Evolutionary conservation across 2,888 invertebrate genomes (phyloP), one percentile per base, ranked within the genome.

Genomic region (Diploptera punctata): DNA sequence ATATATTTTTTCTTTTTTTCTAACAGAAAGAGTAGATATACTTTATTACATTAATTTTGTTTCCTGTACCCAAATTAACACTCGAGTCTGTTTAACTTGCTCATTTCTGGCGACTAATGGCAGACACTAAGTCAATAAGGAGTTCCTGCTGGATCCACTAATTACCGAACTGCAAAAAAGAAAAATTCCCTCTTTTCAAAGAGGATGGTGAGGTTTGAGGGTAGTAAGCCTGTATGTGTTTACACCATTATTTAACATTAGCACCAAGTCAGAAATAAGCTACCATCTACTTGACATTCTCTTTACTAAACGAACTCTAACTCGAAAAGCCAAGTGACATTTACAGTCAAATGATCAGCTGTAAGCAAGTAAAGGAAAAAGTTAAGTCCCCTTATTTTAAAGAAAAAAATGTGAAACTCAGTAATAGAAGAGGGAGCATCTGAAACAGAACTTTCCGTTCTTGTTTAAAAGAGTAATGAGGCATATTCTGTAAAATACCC

Each of bases 11-110:
- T 47, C 47, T 47, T 47, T n/a, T 13, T 47, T 54, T 54, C 26
- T 9, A 49, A 21, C 18, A 2, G 49, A 21, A 19, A 49, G 10
- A 49, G 19, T 19, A 49, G 49, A 49, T 21, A 49, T 9, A 21
- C 24, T 26, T 65, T 44, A 65, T 65, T 65, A 44, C 26, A 65
- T 24, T 65, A 65, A 65, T 65, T 61, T 21, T 44, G 44, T 65
- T 44, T 65, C 26, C 24, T 24, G 44, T 24, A 44, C 65, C 43
- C 65, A 65, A 65, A 65, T 65, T 65, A 65, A 65, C 65, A 65
- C 65, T 13, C 9, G 54, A 26, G 26, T 54, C 13, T 26, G 54
- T 54, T 26, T 54, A 26, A 54, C 21, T 26, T 54, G 2, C 54
- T 26, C 54, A 26, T n/a, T 24, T 26, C 2, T 26, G 24, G 26